Percentiles rank a stretch among this genome's conserved stretches.
These are phyloP conservation scores for Contarinia nasturtii DNA, from an alignment of 1,140 invertebrate genomes.

Conservation along the genomic window DNA sequence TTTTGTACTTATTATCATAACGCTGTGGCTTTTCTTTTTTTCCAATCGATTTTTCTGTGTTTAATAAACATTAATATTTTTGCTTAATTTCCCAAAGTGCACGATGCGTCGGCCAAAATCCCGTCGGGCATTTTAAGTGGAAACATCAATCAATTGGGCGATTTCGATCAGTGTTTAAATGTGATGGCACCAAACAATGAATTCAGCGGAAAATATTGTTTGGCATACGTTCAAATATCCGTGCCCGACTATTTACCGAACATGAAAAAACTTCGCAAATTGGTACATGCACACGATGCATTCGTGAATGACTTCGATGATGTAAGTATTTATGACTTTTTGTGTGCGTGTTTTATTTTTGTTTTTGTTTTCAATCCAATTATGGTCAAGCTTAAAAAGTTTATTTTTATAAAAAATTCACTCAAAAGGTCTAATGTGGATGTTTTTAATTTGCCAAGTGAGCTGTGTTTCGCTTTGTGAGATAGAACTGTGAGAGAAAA, in stretches of 20 bases:
- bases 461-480: no score
- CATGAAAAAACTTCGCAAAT: constrained; percentile 29
- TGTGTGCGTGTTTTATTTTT: no score
- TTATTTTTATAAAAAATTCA: no score
- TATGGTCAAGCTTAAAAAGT: background rate
- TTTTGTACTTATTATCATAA: no score
- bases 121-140: constrained; percentile 38
- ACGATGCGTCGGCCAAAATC: constrained; percentile 36
- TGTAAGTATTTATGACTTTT: constrained; percentile 26
- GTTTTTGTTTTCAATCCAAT: background rate
- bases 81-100: constrained; percentile 26
- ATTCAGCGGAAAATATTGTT: constrained; percentile 37
- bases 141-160: constrained; percentile 41
- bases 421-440: no score
- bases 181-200: constrained; percentile 17
- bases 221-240: constrained; percentile 33
- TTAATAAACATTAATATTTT: background rate
- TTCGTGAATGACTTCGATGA: constrained; percentile 39
- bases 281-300: constrained; percentile 40
- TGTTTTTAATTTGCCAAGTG: no score
- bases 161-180: constrained; percentile 39
- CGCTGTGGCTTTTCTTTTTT: no score
- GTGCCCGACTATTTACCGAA: constrained; percentile 26
- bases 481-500: no score
- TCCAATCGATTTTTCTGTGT: no score